Conservation (phyloP, 2,888 invertebrate species). For the Minunthozetes semirufus region DNA sequence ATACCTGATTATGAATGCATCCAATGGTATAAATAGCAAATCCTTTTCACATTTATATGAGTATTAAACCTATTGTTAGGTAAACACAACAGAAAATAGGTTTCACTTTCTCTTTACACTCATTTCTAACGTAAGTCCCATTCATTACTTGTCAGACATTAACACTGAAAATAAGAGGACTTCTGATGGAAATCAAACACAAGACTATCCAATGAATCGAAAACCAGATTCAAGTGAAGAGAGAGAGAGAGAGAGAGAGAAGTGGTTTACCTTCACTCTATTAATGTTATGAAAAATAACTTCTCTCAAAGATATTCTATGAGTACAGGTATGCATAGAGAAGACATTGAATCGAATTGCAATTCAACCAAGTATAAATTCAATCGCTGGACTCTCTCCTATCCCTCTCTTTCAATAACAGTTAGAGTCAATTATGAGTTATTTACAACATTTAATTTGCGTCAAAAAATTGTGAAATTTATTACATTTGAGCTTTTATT, state of each 20-base stretch:
- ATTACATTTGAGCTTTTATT: no score
- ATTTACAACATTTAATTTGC: no score
- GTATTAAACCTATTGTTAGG: background rate
- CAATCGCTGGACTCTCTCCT: no score
- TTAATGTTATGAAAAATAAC: no score
- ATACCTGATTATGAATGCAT: no score
- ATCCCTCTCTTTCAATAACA: no score
- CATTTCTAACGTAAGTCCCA: background rate
- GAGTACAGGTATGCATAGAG: no score
- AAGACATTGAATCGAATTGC: no score
- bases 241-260: background rate
- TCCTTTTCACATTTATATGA: background rate
- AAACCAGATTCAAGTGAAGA: background rate
- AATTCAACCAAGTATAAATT: no score
- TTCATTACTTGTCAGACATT: background rate
- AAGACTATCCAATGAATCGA: background rate
- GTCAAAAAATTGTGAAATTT: no score
- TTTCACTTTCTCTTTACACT: background rate
- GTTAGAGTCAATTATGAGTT: no score
- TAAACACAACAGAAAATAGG: background rate
- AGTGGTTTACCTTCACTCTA: conserved; percentile 3
- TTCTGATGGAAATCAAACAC: background rate
- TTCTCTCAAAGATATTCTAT: no score
- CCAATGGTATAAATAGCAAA: background rate
- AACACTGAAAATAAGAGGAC: background rate